Evolutionary conservation across 2,113 vertebrate species (phyloP).

Genomic region (Glareola pratincola): DNA sequence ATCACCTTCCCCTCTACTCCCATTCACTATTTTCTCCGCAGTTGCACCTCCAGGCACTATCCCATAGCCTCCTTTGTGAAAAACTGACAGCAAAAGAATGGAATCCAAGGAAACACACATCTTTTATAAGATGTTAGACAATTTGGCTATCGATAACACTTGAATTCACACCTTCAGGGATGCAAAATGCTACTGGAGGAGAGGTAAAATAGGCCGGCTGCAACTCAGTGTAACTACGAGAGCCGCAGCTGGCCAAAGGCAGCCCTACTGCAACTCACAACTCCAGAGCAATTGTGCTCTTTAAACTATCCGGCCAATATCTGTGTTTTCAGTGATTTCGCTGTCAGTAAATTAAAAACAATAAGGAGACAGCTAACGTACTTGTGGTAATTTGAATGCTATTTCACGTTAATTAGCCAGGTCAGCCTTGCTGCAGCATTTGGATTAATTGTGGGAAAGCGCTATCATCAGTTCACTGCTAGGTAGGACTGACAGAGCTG

Average conservation of each 20-base stretch:
- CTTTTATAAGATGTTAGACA: not conserved
- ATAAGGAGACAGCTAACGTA: not conserved
- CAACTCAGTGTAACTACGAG: fast-evolving
- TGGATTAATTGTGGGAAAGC: not conserved
- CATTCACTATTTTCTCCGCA: not conserved
- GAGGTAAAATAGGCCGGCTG: not conserved
- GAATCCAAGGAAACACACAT: not conserved
- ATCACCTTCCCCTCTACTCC: not conserved
- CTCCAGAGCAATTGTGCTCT: not conserved
- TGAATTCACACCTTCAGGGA: not conserved
- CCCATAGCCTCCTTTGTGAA: not conserved
- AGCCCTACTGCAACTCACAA: not conserved
- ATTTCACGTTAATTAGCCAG: not conserved
- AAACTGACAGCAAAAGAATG: not conserved
- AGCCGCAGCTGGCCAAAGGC: not conserved
- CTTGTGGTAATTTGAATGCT: not conserved
- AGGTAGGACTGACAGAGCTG: not conserved
- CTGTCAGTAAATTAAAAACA: not conserved
- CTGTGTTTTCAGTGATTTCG: not conserved
- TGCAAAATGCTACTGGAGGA: not conserved
- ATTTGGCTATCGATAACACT: conserved; percentile 2
- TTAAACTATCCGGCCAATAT: not conserved
- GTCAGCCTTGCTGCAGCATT: not conserved
- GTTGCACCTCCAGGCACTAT: not conserved
- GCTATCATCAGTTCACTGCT: not conserved